Evolutionary conservation across 2,888 invertebrate species (phyloP).

Genomic region (Alviniconcha strummeri): DNA sequence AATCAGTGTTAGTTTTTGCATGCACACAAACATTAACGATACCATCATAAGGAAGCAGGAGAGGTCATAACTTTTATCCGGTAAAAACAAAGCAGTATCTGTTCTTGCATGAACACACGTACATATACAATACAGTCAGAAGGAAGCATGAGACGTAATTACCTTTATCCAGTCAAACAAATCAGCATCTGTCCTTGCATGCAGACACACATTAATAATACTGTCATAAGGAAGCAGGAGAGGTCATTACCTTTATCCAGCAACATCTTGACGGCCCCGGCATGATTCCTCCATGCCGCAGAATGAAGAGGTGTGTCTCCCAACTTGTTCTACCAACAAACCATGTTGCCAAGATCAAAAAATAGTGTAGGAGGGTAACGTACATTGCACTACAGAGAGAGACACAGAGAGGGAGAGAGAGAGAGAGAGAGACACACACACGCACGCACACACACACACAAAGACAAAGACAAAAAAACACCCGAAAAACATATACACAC

Average conservation of each 20-base stretch:
- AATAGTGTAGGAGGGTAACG: not conserved
- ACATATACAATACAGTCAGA: too few species aligned
- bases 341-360: not conserved
- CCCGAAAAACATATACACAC: not conserved
- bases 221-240: too few species aligned
- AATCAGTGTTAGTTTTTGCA: too few species aligned
- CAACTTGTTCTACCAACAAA: slow-evolving; percentile 78
- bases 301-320: slow-evolving; percentile 81
- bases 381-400: slow-evolving; percentile 34
- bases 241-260: slow-evolving; percentile 73
- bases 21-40: too few species aligned
- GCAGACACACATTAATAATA: too few species aligned
- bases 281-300: slow-evolving; percentile 79
- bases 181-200: too few species aligned
- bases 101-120: too few species aligned
- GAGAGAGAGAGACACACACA: slow-evolving; percentile 6
- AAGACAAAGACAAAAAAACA: not conserved
- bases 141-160: too few species aligned
- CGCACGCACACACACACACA: not conserved
- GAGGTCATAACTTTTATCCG: too few species aligned
- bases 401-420: slow-evolving; percentile 1
- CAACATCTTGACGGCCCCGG: slow-evolving; percentile 77
- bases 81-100: too few species aligned
- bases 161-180: too few species aligned
- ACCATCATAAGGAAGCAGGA: too few species aligned